Evolutionary conservation across 2,797 vertebrate species (phyloP).

Genomic region (Malurus splendens): DNA sequence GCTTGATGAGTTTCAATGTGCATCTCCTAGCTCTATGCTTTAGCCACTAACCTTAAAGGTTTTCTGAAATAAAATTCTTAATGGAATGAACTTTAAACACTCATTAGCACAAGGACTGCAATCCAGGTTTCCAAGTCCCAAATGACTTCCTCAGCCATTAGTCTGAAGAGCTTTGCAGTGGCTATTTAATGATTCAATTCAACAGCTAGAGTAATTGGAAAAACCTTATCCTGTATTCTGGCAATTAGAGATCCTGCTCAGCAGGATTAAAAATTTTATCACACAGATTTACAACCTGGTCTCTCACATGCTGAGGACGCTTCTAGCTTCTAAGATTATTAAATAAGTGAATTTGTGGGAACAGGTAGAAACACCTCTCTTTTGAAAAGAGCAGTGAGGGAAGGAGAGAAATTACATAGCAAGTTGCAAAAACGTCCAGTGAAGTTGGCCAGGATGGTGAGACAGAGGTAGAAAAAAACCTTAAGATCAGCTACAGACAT

Average conservation of each 20-base stretch:
- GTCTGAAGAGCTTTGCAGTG: background rate
- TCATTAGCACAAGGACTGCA: background rate
- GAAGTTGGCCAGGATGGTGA: background rate
- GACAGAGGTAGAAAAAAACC: background rate
- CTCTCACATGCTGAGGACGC: background rate
- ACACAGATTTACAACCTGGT: background rate
- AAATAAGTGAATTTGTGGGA: background rate
- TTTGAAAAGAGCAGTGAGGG: background rate
- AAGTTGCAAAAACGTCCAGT: background rate
- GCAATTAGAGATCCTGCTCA: background rate
- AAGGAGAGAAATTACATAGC: background rate
- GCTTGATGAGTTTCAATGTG: background rate
- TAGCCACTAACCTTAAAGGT: background rate
- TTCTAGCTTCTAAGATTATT: background rate
- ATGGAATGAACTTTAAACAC: background rate
- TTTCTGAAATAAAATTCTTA: background rate
- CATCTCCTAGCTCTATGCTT: background rate
- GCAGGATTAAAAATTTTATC: background rate
- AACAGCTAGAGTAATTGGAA: conserved; percentile 1
- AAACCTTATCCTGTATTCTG: background rate
- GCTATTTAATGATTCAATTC: conserved; percentile 20
- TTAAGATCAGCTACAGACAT: background rate
- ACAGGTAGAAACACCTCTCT: background rate
- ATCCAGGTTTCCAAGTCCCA: background rate
- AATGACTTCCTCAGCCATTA: background rate